These are phyloP conservation scores for Channa maculata DNA, from an alignment of 2,113 vertebrate species.

Conservation along the genomic window DNA sequence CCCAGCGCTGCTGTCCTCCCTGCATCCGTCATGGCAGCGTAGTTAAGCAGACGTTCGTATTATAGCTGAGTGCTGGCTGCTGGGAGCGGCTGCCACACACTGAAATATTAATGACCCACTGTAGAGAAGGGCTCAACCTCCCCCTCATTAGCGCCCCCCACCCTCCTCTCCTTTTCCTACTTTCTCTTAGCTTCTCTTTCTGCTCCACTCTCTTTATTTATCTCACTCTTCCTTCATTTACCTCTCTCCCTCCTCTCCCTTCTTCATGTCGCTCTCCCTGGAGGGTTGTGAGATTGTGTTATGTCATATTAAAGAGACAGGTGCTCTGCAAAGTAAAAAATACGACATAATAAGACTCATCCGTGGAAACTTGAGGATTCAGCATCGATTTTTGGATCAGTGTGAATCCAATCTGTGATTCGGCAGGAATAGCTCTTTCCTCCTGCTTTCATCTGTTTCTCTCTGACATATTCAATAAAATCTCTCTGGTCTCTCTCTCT, in stretches of 20 bases:
- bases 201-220: background rate
- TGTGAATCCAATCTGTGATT: constrained; percentile 29
- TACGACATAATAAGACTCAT: constrained; percentile 21
- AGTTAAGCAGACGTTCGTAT: background rate
- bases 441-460: constrained; percentile 11
- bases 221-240: background rate
- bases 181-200: background rate
- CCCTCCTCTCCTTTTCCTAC: background rate
- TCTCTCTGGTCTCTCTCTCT: background rate
- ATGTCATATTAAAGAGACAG: constrained; percentile 59
- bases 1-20: background rate
- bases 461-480: constrained; percentile 7
- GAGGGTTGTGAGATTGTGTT: constrained; percentile 17
- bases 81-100: constrained; percentile 36
- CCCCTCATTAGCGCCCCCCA: constrained; percentile 6
- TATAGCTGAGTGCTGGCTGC: constrained; percentile 15
- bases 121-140: constrained; percentile 48
- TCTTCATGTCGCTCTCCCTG: background rate
- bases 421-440: background rate
- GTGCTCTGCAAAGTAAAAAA: constrained; percentile 24
- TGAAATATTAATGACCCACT: constrained; percentile 73
- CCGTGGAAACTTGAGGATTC: constrained; percentile 19
- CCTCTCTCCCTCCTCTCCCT: background rate
- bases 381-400: constrained; percentile 17
- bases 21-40: constrained; percentile 1